Evolutionary conservation across 1,140 invertebrate genomes (phyloP), one percentile per base, ranked within the genome.

Genomic region (Zophobas atratus): DNA sequence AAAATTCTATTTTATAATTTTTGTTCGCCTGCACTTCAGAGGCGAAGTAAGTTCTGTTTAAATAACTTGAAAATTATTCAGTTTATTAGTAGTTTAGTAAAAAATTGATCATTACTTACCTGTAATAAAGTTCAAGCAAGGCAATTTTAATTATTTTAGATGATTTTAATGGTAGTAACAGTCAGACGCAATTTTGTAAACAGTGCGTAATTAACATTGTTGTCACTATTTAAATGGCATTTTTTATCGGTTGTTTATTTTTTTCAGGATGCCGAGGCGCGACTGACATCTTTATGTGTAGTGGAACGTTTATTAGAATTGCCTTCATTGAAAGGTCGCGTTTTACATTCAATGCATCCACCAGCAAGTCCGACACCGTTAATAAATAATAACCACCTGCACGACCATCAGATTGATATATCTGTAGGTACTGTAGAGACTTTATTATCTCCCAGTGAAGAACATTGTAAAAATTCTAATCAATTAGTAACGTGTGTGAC

Each of bases 211-310:
- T 20, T 20, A 20, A 20, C 20, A 20, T 20, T 20, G 20, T 20
- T 20, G 20, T 20, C 20, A 20, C 20, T 20, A 20, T 20, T 20
- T 20, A 20, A 20, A 20, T 20, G 20, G 20, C 20, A 20, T 20
- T 20, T 20, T 20, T 20, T 20, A 20, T 20, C 20, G 20, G 20
- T 20, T 20, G 20, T 20, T 20, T 46, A n/a, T 67, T 6, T 76
- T 75, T 74, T 79, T 5, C 93, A 96, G 76, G 97, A 98, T 87
- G 95, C 96, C 0, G 97, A 98, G 84, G 97, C 97, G 3, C 91
- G 97, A 77, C 88, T 98, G 43, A 97, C 96, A 6, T 94, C 96
- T 1, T 89, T 97, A 3, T 97, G 96, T 87, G 96, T 97, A 4
- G 94, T 96, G 81, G 96, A 97, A 86, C 89, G 96, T 38, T 89